Evolutionary conservation across 2,888 invertebrate genomes (phyloP).

Genomic region (Tipula lateralis): DNA sequence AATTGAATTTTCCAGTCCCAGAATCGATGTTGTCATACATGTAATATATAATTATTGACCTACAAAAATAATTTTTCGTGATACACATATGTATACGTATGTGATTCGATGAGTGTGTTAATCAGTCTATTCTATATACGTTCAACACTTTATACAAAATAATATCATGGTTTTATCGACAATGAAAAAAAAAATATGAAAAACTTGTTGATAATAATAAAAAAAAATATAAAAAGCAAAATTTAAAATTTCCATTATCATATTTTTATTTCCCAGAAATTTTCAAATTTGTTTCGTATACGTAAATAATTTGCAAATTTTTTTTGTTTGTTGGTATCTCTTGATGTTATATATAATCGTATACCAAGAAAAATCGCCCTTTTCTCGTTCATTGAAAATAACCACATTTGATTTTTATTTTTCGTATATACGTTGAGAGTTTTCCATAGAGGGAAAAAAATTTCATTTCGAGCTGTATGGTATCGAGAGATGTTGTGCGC

Average conservation of each 20-base stretch:
- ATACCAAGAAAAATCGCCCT: constrained; percentile 24
- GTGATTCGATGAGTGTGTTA: background rate
- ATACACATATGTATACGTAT: background rate
- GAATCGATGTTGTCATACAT: background rate
- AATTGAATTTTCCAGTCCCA: constrained; percentile 24
- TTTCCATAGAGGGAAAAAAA: background rate
- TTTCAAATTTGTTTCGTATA: background rate
- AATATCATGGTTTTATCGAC: constrained; percentile 14
- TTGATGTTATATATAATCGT: background rate
- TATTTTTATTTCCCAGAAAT: constrained; percentile 9
- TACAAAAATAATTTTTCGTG: constrained; percentile 6
- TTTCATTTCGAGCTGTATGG: background rate
- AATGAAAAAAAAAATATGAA: background rate
- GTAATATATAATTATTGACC: background rate
- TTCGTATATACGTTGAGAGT: background rate
- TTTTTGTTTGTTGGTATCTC: background rate
- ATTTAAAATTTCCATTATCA: background rate
- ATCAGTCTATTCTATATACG: background rate
- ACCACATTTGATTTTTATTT: background rate
- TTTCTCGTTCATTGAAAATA: constrained; percentile 19
- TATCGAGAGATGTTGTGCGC: background rate
- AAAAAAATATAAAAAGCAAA: background rate
- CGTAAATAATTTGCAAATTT: background rate
- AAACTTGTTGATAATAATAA: background rate
- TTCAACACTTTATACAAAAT: background rate